Evolutionary conservation across 2,888 invertebrate species (phyloP).

Genomic region (Gymnosoma rotundatum): DNA sequence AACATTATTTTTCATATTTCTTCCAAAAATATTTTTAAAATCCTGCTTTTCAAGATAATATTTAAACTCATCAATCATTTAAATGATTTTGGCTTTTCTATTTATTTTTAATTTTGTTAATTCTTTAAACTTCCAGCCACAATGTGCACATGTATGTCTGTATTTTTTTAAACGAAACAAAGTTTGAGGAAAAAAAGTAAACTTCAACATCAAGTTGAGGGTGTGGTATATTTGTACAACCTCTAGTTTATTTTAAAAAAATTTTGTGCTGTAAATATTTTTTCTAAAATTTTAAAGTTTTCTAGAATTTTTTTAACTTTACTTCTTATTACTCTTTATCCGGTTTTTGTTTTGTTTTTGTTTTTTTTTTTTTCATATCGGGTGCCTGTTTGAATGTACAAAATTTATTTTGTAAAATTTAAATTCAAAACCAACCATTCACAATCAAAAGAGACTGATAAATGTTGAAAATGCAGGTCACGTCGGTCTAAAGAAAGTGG

Average conservation of each 20-base stretch:
- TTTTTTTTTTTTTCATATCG: neutral
- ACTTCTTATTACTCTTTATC: conserved; percentile 7
- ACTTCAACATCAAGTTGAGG: conserved; percentile 20
- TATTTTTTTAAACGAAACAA: conserved; percentile 11
- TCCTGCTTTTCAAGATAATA: no score
- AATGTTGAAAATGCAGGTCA: conserved; percentile 71
- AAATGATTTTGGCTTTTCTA: no score
- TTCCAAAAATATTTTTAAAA: no score
- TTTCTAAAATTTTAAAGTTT: conserved; percentile 41
- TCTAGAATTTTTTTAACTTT: conserved; percentile 35
- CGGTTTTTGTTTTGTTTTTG: conserved; percentile 5
- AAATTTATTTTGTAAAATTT: conserved; percentile 56
- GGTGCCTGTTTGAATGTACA: conserved; percentile 1
- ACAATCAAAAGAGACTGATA: conserved; percentile 66
- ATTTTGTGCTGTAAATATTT: conserved; percentile 30
- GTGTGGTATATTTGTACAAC: conserved; percentile 50
- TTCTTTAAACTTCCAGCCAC: no score
- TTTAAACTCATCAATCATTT: no score
- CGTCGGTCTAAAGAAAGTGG: conserved; percentile 71
- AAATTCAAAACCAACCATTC: conserved; percentile 68
- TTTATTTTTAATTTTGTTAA: no score
- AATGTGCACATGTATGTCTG: neutral
- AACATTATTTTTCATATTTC: no score
- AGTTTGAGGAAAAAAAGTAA: neutral
- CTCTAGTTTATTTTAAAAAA: conserved; percentile 40